phyloP scores from a whole-genome alignment of 1,140 invertebrate species.

The Trissolcus basalis region DNA sequence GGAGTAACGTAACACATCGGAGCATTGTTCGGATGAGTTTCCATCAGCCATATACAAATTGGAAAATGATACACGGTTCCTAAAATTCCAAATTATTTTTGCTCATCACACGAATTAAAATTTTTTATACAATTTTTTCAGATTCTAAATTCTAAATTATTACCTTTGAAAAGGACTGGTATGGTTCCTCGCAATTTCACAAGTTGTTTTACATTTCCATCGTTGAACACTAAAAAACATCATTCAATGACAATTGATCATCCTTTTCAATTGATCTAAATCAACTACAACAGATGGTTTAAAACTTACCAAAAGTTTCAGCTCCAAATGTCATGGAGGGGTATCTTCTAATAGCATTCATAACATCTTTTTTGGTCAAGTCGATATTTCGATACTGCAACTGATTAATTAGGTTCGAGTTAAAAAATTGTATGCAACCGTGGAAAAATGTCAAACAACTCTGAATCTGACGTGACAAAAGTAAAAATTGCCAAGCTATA shows the following conservation, averaged over 20 bases:
- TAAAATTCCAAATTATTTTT: too few relatives aligned
- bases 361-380: conserved; percentile 84
- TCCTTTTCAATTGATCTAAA: not conserved
- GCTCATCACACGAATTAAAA: too few relatives aligned
- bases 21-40: conserved; percentile 97
- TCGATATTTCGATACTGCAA: conserved; percentile 85
- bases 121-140: conserved; percentile 7
- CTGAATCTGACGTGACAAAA: too few relatives aligned
- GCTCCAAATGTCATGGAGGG: conserved; percentile 81
- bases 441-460: too few relatives aligned
- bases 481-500: too few relatives aligned
- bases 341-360: conserved; percentile 83
- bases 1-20: conserved; percentile 99
- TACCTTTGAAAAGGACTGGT: conserved; percentile 92
- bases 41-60: conserved; percentile 95
- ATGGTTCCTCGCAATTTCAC: conserved; percentile 93
- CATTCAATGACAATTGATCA: not conserved
- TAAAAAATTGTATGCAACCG: too few relatives aligned
- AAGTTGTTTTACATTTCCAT: conserved; percentile 89
- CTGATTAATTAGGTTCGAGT: not conserved
- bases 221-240: conserved; percentile 86
- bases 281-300: not conserved
- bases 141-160: conserved; percentile 29
- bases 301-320: conserved; percentile 81
- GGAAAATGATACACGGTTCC: conserved; percentile 96